Conservation (phyloP, 1,140 invertebrate species). For the Drosophila takahashii region DNA sequence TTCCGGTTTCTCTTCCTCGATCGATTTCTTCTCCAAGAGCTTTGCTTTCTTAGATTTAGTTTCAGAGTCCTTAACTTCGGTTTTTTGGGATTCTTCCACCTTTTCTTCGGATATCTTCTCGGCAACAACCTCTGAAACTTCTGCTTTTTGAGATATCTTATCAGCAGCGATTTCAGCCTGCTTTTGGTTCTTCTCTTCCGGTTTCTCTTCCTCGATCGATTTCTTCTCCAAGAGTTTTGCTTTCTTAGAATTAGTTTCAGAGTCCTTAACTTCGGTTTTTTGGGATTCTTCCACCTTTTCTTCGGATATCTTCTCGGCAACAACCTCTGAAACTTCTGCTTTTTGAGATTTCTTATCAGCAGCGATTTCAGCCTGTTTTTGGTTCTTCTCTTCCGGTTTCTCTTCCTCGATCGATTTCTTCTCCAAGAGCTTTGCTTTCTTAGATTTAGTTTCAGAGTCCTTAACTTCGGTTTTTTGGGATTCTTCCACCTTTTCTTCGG, state of each 20-base stretch:
- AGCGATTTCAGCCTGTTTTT: slow-evolving; percentile 1
- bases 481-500: slow-evolving; percentile 8
- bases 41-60: slow-evolving; percentile 4
- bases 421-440: slow-evolving; percentile 18
- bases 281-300: slow-evolving; percentile 5
- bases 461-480: not conserved
- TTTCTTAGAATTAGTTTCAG: not conserved
- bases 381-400: slow-evolving; percentile 13
- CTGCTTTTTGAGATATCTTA: not conserved
- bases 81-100: not conserved
- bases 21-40: slow-evolving; percentile 3
- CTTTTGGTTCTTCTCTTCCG: slow-evolving; percentile 1
- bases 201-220: not conserved
- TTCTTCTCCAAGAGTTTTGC: not conserved
- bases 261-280: slow-evolving; percentile 1
- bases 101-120: slow-evolving; percentile 10
- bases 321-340: slow-evolving; percentile 2
- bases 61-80: slow-evolving; percentile 7
- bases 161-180: not conserved
- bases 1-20: slow-evolving; percentile 11
- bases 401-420: slow-evolving; percentile 27
- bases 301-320: slow-evolving; percentile 13
- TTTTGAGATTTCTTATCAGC: slow-evolving; percentile 3
- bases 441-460: slow-evolving; percentile 1
- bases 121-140: not conserved